These are phyloP conservation scores for Urophycis tenuis DNA, from an alignment of 2,797 vertebrate species.

Conservation along the genomic window DNA sequence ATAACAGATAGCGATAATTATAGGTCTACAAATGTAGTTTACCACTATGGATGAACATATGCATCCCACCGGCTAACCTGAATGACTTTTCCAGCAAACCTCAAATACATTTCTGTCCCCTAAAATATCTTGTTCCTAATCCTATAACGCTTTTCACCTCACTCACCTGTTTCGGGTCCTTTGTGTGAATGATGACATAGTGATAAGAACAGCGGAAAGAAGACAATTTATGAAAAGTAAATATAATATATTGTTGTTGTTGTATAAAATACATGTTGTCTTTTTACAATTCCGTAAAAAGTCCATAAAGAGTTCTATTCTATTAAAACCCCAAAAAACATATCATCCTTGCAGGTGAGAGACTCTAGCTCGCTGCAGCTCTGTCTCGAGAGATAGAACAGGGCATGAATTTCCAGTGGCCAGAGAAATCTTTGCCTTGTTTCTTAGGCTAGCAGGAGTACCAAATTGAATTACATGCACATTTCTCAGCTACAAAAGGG, in stretches of 20 bases:
- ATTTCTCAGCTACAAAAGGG: slow-evolving; percentile 74
- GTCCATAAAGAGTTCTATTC: background rate
- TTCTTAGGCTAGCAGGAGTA: slow-evolving; percentile 60
- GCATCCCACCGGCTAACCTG: background rate
- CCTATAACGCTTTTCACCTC: background rate
- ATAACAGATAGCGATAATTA: too few relatives aligned
- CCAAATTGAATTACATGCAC: slow-evolving; percentile 79
- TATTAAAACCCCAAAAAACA: background rate
- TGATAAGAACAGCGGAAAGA: background rate
- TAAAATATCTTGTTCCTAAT: background rate
- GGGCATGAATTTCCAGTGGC: slow-evolving; percentile 45
- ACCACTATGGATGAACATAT: background rate
- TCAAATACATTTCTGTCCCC: background rate
- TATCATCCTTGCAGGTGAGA: slow-evolving; percentile 5
- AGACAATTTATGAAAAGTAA: too few relatives aligned
- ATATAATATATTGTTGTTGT: too few relatives aligned
- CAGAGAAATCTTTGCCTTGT: slow-evolving; percentile 52
- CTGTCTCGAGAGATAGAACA: slow-evolving; percentile 10
- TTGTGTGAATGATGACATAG: background rate
- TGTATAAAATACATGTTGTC: background rate
- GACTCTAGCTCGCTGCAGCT: slow-evolving; percentile 16
- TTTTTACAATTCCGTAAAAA: background rate
- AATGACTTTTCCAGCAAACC: background rate
- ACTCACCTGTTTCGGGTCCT: background rate
- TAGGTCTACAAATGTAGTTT: too few relatives aligned